Evolutionary conservation across 2,888 invertebrate species (phyloP), one percentile per base, ranked within the genome.

Genomic region (Lissonota sp.): DNA sequence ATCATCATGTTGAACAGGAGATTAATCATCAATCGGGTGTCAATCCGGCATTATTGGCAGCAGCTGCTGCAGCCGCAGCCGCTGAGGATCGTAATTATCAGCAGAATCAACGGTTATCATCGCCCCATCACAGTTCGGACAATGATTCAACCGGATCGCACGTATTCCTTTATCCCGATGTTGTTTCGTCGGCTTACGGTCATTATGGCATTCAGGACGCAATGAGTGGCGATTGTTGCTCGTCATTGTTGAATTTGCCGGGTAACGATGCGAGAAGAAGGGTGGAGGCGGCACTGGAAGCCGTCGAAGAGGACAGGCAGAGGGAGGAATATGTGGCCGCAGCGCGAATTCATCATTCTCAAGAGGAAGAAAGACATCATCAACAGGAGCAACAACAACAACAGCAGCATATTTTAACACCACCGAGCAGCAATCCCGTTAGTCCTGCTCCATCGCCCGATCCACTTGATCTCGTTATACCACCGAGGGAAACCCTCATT

Each of bases 201-300:
- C 74, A 55, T 46, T 87, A 84, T 63, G 40, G 62, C 2, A 55
- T 84, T 39, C 85, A 85, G 76, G 84, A 84, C 12, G 16, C 64
- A 0, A 66, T 64, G 7, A 79, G 64, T 10, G 82, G 64, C 7
- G 83, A 86, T 1, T 84, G 83, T 53, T 84, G 84, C n/a, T 89
- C 89, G 46, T 88, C 91, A 0, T 71, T 91, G 4, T 80, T 92
- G 6, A 87, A 92, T 83, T 76, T 92, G 0, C 90, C 93, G 2
- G 94, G 94, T 0, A 94, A 94, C 83, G 94, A 94, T 60, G 94
- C 95, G 8, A 93, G 95, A 44, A 93, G 94, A 63, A 93, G 95
- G 70, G 95, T 95, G 2, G 95, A 95, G 89, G 95, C 95, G 0
- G 95, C 95, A 0, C 90, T 95, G 46, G 94, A 94, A 6, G 93